Percentiles rank a stretch among this genome's conserved stretches.
phyloP scores from a whole-genome alignment of 2,113 vertebrate species.

The Orthonyx spaldingii region DNA sequence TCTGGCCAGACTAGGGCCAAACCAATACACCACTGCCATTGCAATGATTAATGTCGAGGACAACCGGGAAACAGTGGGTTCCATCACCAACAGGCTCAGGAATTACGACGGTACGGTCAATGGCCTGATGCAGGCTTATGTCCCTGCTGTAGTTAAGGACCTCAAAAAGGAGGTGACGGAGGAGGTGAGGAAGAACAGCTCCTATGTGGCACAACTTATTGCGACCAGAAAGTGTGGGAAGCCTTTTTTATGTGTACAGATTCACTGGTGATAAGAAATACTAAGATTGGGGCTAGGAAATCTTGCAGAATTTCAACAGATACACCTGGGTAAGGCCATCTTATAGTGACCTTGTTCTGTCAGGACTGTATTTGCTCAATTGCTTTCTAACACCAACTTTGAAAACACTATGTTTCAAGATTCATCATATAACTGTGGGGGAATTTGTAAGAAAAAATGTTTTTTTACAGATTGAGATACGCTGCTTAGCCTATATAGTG shows the following conservation, averaged over 20 bases:
- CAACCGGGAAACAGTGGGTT: too few relatives aligned
- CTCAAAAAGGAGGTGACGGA: too few relatives aligned
- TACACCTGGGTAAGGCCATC: constrained; percentile 82
- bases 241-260: constrained; percentile 84
- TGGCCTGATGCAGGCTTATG: too few relatives aligned
- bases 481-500: not conserved
- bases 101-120: too few relatives aligned
- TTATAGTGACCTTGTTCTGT: not conserved
- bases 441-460: not conserved
- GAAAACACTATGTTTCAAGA: not conserved
- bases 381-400: not conserved
- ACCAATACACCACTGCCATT: too few relatives aligned
- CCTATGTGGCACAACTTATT: constrained; percentile 84
- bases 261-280: constrained; percentile 84
- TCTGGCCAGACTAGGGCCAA: too few relatives aligned
- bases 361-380: not conserved
- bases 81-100: too few relatives aligned
- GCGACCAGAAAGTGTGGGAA: constrained; percentile 83
- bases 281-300: constrained; percentile 94
- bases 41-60: too few relatives aligned
- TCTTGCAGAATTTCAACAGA: constrained; percentile 90
- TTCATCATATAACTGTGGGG: not conserved
- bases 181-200: too few relatives aligned
- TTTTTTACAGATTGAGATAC: not conserved
- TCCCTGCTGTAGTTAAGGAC: too few relatives aligned